Evolutionary conservation across 2,888 invertebrate genomes (phyloP), one percentile per base, ranked within the genome.

Genomic region (Fragum sueziense): DNA sequence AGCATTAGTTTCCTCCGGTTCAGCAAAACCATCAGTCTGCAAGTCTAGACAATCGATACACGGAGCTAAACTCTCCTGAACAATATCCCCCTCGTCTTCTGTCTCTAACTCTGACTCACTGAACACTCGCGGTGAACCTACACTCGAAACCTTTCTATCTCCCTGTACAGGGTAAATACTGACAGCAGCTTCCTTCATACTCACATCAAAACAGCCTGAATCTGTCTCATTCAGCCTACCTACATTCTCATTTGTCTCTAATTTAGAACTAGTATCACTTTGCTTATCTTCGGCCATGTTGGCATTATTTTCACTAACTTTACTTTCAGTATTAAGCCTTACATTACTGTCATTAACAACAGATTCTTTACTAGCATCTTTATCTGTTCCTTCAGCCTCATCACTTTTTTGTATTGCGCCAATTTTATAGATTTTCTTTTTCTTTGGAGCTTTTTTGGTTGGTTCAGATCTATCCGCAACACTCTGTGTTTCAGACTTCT

Each of bases 1-100:
- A 17, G 62, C 33, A n/a, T 57, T 34, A 22, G 31, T 17, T 14
- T 17, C 47, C 3, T 33, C 61, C 20, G 11, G 20, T 14, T 61
- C 62, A 25, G 1, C 27, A 33, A 51, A 34, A 3, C 69, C 47
- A 51, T 70, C 27, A 25, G 72, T n/a, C n/a, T 33, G 25, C 20
- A 80, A 41, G 27, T 84, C 84, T 7, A 80, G 69, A 72, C 84
- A 84, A 41, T 61, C 79, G 27, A 84, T 84, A 74, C 84, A 84
- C 22, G 80, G 81, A 34, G 62, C 57, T n/a, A 71, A 69, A 29
- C 27, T 70, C 29, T 52, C 74, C 61, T 52, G 27, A 11, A 68
- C 33, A 29, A 76, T 41, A 51, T 65, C 65, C 34, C 22, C 25
- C 47, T 82, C 82, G 72, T 79, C 79, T 52, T 82, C 82, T 29